These are phyloP conservation scores for Hesperia comma DNA, from an alignment of 2,888 invertebrate species.

Conservation along the genomic window DNA sequence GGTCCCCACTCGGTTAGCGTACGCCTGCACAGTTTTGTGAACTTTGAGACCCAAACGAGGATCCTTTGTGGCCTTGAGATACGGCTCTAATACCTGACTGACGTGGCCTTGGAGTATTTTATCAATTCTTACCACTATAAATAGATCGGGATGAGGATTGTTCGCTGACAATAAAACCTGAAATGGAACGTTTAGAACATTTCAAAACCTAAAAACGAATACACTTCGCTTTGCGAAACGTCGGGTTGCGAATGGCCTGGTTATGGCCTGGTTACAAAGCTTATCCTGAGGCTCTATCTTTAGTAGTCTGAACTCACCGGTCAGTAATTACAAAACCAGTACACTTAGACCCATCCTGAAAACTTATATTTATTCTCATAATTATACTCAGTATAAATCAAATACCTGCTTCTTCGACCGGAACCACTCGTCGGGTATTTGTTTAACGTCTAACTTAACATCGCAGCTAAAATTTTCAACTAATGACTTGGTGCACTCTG, in stretches of 20 bases:
- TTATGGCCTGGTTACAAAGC: no score
- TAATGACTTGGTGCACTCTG: slow-evolving; percentile 77
- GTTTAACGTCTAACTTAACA: slow-evolving; percentile 86
- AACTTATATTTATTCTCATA: no score
- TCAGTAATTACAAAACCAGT: no score
- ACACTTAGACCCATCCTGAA: no score
- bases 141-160: slow-evolving; percentile 95
- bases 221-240: no score
- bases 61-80: slow-evolving; percentile 92
- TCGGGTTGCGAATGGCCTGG: no score
- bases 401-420: slow-evolving; percentile 85
- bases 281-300: no score
- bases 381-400: not conserved
- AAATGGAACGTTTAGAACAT: no score
- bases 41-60: slow-evolving; percentile 91
- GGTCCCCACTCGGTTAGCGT: slow-evolving; percentile 92
- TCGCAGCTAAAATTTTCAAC: slow-evolving; percentile 81
- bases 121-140: slow-evolving; percentile 95
- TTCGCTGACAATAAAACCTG: slow-evolving; percentile 95
- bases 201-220: no score
- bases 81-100: slow-evolving; percentile 93
- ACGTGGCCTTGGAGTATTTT: slow-evolving; percentile 96
- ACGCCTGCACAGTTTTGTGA: slow-evolving; percentile 90
- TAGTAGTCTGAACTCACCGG: no score
- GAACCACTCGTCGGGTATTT: slow-evolving; percentile 90